These are phyloP conservation scores for Micropoecilia bifurca DNA, from an alignment of 2,797 vertebrate species.

Conservation along the genomic window DNA sequence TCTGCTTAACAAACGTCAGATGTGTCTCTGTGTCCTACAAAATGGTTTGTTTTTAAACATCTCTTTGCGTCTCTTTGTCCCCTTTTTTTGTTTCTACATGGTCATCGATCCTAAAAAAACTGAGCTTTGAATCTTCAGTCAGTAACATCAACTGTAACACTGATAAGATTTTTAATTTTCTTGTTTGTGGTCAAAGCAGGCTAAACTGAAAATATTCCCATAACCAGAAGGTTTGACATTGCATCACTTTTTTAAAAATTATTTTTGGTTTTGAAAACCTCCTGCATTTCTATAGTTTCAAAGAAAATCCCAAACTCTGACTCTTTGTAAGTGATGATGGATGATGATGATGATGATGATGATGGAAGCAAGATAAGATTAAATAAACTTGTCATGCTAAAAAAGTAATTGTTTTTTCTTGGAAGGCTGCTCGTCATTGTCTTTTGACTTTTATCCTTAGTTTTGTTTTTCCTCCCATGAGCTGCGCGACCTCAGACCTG, in stretches of 20 bases:
- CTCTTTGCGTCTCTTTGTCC: background rate
- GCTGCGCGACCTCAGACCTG: slow-evolving; percentile 2
- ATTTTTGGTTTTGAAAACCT: background rate
- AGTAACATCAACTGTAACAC: background rate
- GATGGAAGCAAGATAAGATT: slow-evolving; percentile 16
- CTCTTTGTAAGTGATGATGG: background rate
- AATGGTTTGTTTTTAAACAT: background rate
- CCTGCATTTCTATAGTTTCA: background rate
- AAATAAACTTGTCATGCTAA: slow-evolving; percentile 57
- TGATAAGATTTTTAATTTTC: background rate
- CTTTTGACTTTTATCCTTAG: slow-evolving; percentile 10
- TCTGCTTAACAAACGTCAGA: background rate
- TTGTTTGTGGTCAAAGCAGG: background rate
- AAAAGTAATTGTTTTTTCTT: slow-evolving; percentile 28
- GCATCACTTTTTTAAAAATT: background rate
- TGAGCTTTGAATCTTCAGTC: background rate
- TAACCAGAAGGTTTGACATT: background rate
- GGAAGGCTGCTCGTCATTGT: background rate
- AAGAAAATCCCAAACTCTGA: background rate
- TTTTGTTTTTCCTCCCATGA: slow-evolving; percentile 5
- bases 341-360: background rate
- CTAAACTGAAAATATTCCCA: background rate
- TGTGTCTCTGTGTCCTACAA: background rate
- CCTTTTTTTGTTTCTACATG: background rate
- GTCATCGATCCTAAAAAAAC: background rate